Evolutionary conservation across 2,888 invertebrate species (phyloP).

Genomic region (Germaria angustata): DNA sequence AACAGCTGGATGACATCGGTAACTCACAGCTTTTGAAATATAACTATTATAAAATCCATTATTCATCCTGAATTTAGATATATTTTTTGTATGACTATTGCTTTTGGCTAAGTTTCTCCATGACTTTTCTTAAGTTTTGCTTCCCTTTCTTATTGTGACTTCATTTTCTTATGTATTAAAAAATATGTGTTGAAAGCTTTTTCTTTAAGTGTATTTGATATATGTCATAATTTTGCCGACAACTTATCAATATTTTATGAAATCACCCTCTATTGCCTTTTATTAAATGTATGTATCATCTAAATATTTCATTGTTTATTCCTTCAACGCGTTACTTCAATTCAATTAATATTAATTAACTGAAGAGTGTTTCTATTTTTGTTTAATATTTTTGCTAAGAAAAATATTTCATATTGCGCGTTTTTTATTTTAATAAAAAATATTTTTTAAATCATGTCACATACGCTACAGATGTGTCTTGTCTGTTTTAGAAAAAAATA

Average conservation of each 20-base stretch:
- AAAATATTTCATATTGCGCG: conserved; percentile 36
- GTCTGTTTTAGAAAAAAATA: conserved; percentile 8
- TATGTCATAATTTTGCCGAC: not conserved
- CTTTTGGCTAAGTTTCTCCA: too few species aligned
- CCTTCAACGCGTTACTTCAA: conserved; percentile 16
- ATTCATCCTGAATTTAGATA: too few species aligned
- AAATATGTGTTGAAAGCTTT: not conserved
- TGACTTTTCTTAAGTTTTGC: too few species aligned
- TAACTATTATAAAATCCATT: too few species aligned
- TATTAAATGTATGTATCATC: conserved; percentile 35
- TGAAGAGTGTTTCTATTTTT: not conserved
- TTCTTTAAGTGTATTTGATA: not conserved
- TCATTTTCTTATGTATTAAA: not conserved
- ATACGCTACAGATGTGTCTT: conserved; percentile 39
- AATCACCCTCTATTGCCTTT: conserved; percentile 16
- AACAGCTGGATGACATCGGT: too few species aligned
- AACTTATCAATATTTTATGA: conserved; percentile 19
- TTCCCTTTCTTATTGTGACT: too few species aligned
- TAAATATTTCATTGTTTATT: conserved; percentile 21
- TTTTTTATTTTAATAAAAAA: conserved; percentile 39
- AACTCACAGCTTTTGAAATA: too few species aligned
- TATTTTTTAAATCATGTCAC: conserved; percentile 50
- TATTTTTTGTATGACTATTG: too few species aligned
- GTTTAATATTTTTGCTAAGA: not conserved
- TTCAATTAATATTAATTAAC: conserved; percentile 41